Evolutionary conservation across 2,888 invertebrate species (phyloP).

Genomic region (Drosophila meridiana): DNA sequence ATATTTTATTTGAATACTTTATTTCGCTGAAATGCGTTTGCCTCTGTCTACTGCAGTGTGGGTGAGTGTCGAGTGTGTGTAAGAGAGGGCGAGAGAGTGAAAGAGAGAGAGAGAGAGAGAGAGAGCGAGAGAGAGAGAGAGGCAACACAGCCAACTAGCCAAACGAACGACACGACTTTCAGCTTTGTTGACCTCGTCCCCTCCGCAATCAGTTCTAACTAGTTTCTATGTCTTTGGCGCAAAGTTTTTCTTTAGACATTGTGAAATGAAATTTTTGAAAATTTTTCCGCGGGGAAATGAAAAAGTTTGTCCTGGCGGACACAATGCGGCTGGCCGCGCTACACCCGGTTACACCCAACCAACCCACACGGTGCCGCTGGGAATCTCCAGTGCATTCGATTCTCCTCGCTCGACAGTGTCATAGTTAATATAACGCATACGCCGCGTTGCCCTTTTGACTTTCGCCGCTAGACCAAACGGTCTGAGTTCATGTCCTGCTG

Average conservation of each 20-base stretch:
- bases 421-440: constrained; percentile 78
- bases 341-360: constrained; percentile 7
- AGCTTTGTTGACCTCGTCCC: constrained; percentile 63
- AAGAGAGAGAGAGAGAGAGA: constrained; percentile 6
- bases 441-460: constrained; percentile 78
- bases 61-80: constrained; percentile 13
- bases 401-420: constrained; percentile 49
- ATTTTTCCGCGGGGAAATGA: constrained; percentile 82
- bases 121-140: constrained; percentile 2
- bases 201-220: constrained; percentile 62
- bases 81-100: constrained; percentile 4
- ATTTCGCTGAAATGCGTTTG: constrained; percentile 75
- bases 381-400: constrained; percentile 28
- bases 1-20: constrained; percentile 81
- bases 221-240: constrained; percentile 79
- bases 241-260: constrained; percentile 77
- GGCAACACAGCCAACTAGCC: constrained; percentile 39
- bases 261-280: constrained; percentile 81
- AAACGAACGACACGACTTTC: constrained; percentile 70
- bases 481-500: constrained; percentile 16
- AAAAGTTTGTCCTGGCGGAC: constrained; percentile 78
- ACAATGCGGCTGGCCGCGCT: constrained; percentile 71
- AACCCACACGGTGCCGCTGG: neutral
- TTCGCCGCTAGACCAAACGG: constrained; percentile 43
- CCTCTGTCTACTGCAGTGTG: constrained; percentile 43